Evolutionary conservation across 2,113 vertebrate genomes (phyloP), one percentile per base, ranked within the genome.

Genomic region (Tricholaema leucomelas): DNA sequence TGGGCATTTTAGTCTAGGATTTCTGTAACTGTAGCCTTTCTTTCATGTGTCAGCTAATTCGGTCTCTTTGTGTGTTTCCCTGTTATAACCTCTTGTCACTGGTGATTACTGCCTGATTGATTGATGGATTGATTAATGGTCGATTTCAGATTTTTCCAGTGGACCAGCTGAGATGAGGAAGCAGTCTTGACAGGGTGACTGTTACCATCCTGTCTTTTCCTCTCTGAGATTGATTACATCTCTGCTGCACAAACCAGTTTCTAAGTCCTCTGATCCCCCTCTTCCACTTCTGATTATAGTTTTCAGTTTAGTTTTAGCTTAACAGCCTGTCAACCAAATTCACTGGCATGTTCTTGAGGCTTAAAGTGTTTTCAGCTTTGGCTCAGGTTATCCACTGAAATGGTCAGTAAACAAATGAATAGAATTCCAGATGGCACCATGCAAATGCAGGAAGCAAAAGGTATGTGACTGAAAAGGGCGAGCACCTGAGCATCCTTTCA

Each of bases 221-320:
- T 91, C 24, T 94, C 52, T 75, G 52, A 92, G 54, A 88, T 33
- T 95, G 91, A 96, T 96, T 92, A 61, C 75, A 91, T 94, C 81
- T 95, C n/a, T 80, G 24, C 81, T 77, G 30, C 65, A 85, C 56
- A 87, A 90, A 81, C 78, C 1, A 0, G 42, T 82, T 95, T 96
- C 84, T 76, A 67, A 80, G 91, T 95, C 75, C 67, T 96, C 64
- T 85, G 81, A 94, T 94, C 64, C 60, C 60, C 3, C 42, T 89
- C 44, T 92, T 94, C 64, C 85, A 77, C 66, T 93, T 87, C 59
- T 91, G 92, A 93, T 94, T 94, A 92, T 90, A 89, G 90, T 93
- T 95, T 95, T 95, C 87, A 81, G 85, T 93, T 96, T 93, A 94
- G 91, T 87, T 92, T 94, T 93, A 94, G 74, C 76, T 93, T 93